A percentile compares a stretch with the other conserved stretches of the same genome.
These are phyloP conservation scores for Athripsodes cinereus DNA, from an alignment of 2,888 invertebrate species.

Conservation along the genomic window DNA sequence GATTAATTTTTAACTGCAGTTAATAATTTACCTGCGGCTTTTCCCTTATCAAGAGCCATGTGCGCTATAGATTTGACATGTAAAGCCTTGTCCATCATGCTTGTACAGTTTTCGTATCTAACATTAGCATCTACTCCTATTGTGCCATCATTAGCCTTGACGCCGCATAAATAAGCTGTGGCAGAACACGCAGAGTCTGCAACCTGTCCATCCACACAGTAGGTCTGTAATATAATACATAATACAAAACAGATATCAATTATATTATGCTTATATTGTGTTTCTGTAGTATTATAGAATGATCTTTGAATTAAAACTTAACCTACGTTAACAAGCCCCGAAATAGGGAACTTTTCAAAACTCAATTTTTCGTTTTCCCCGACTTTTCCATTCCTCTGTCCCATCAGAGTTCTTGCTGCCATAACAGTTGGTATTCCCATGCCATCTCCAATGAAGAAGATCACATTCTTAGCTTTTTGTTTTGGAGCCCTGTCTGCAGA, in stretches of 20 bases:
- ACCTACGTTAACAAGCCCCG: constrained; percentile 62
- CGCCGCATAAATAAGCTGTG: constrained; percentile 63
- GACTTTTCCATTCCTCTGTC: constrained; percentile 48
- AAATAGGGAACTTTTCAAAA: constrained; percentile 64
- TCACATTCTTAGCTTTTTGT: constrained; percentile 62
- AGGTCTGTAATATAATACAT: constrained; percentile 44
- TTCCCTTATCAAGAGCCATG: constrained; percentile 54
- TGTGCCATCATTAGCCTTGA: constrained; percentile 62
- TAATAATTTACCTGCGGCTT: constrained; percentile 39
- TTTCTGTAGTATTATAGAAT: neutral
- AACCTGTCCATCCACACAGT: constrained; percentile 61
- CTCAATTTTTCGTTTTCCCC: constrained; percentile 60
- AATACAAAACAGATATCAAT: neutral
- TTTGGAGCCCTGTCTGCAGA: neutral
- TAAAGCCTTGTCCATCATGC: constrained; percentile 51
- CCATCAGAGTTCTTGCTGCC: constrained; percentile 63
- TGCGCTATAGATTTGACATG: constrained; percentile 60
- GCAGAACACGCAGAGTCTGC: constrained; percentile 71
- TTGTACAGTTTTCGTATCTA: constrained; percentile 55
- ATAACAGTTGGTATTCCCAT: constrained; percentile 72
- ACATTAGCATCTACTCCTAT: constrained; percentile 67
- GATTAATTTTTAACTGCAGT: neutral
- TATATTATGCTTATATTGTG: too few relatives aligned
- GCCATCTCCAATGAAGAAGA: constrained; percentile 71
- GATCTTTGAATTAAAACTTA: neutral